phyloP scores from a whole-genome alignment of 2,113 vertebrate species.

The Stercorarius parasiticus region DNA sequence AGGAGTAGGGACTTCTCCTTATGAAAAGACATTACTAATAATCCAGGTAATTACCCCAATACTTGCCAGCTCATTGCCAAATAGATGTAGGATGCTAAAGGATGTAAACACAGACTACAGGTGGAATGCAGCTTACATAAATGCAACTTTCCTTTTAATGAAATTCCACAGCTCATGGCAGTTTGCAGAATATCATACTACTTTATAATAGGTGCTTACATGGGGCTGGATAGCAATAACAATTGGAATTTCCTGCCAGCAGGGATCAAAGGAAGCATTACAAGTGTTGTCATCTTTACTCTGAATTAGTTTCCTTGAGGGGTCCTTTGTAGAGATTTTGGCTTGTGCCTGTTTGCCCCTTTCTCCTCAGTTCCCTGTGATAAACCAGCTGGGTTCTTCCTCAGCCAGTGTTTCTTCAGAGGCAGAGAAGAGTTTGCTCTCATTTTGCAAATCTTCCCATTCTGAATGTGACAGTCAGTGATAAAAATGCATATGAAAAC shows the following conservation, averaged over 20 bases:
- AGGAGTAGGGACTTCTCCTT: neutral
- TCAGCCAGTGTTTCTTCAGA: neutral
- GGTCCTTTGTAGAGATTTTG: neutral
- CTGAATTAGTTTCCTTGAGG: neutral
- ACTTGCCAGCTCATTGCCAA: neutral
- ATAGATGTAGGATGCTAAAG: neutral
- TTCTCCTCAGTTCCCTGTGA: neutral
- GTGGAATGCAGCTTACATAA: neutral
- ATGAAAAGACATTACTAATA: neutral
- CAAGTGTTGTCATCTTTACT: neutral
- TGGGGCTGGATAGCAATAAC: neutral
- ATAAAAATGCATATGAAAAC: neutral
- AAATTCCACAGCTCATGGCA: neutral
- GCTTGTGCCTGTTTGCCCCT: neutral
- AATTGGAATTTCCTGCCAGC: slow-evolving; percentile 10
- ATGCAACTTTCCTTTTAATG: neutral
- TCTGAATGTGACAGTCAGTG: neutral
- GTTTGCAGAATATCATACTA: neutral
- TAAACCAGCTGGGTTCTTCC: neutral
- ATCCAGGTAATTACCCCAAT: neutral
- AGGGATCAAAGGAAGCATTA: neutral
- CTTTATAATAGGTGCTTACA: neutral
- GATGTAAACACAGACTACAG: neutral
- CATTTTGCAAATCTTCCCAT: neutral
- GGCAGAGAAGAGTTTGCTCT: neutral